Evolutionary conservation across 2,888 invertebrate genomes (phyloP), one percentile per base, ranked within the genome.

Genomic region (Calliopum simillimum): DNA sequence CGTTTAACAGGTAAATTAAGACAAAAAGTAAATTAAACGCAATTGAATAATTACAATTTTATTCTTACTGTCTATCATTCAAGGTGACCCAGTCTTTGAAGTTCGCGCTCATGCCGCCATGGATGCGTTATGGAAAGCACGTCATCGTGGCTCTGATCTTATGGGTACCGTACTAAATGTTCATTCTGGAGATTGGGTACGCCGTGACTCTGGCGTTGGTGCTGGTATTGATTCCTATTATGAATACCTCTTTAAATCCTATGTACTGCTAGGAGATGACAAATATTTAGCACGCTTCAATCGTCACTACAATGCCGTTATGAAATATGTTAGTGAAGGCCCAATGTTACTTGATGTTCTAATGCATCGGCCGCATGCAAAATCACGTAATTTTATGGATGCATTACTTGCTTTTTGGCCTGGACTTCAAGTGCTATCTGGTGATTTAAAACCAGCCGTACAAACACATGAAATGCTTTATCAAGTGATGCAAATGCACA

Each of bases 151-250:
- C 71, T 92, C 86, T 3, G 98, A 99, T 86, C 89, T 99, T 11
- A 97, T 99, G 94, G 99, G 99, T 4, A 97, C 98, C 0, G 97
- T 98, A 6, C 90, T 99, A 65, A 98, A 99, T 87, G 94, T 99
- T n/a, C 95, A 99, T 85, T 97, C 95, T 3, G 99, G 99, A 0
- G 97, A 98, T 86, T 99, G 99, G 99, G 93, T 98, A 5, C 89
- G 99, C 58, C 90, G 97, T 80, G 98, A 99, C 85, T 95, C 97
- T 1, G 98, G 99, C 1, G 96, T 99, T 8, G 99, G 99, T n/a
- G 99, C 99, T 14, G 99, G 99, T 33, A 98, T 99, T 77, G 99
- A 99, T 87, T 98, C 98, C 0, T 99, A 99, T 86, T 99, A 99
- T 83, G 99, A 99, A 86, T 99, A 99, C 86, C 94, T 97, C 75